Conservation (phyloP, 1,140 invertebrate species). For the Protaetia brevitarsis region DNA sequence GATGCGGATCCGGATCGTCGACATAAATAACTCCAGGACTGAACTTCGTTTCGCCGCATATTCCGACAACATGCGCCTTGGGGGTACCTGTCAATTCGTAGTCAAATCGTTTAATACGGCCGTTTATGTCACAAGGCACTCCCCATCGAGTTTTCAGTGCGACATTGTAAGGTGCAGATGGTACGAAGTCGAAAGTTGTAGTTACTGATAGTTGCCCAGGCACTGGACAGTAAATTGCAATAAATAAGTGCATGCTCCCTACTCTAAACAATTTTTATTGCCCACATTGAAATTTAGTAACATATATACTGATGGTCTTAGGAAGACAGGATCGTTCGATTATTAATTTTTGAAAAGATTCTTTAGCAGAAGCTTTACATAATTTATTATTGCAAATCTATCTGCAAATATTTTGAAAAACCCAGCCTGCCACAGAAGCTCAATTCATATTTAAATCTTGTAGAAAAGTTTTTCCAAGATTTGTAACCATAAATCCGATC, state of each 20-base stretch:
- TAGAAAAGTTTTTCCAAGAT: no score
- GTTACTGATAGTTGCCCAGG: neutral
- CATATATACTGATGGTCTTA: no score
- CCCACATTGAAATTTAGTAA: neutral
- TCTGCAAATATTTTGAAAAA: no score
- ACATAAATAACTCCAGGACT: neutral
- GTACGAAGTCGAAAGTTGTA: neutral
- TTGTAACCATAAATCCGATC: no score
- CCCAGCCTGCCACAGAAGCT: no score
- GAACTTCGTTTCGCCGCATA: neutral
- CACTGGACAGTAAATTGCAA: neutral
- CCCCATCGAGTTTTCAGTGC: neutral
- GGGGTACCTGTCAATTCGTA: neutral
- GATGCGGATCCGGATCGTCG: neutral
- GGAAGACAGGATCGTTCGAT: no score
- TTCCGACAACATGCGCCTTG: neutral
- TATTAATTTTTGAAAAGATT: no score
- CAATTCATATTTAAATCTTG: no score
- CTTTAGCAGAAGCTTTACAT: no score
- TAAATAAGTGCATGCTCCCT: neutral
- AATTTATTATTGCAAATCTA: no score
- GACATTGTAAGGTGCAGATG: neutral
- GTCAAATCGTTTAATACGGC: neutral
- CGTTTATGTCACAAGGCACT: constrained; percentile 2
- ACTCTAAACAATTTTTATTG: neutral